phyloP scores from a whole-genome alignment of 2,113 vertebrate genomes.

The Jaculus jaculus region DNA sequence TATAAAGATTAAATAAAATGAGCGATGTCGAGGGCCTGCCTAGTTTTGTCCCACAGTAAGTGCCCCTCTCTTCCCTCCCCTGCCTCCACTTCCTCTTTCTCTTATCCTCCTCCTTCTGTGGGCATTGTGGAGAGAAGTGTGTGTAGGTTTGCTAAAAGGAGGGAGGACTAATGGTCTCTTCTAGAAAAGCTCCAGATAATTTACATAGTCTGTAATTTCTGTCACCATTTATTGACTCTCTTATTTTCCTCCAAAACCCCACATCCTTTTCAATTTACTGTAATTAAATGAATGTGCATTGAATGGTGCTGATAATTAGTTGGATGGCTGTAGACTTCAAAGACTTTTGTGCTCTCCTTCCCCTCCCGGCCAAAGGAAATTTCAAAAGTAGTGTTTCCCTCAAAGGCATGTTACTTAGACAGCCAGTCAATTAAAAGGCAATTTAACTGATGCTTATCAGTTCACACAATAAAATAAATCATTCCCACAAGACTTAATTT shows the following conservation, averaged over 20 bases:
- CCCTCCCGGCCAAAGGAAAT: constrained; percentile 51
- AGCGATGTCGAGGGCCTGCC: neutral
- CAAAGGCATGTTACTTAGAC: constrained; percentile 64
- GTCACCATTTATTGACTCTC: constrained; percentile 47
- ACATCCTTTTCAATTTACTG: constrained; percentile 64
- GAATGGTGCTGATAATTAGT: constrained; percentile 69
- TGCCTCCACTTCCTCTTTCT: neutral
- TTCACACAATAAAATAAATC: constrained; percentile 63
- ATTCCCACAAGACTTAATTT: constrained; percentile 50
- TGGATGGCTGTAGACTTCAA: constrained; percentile 73
- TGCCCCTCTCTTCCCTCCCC: fast-evolving
- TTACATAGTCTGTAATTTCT: constrained; percentile 30
- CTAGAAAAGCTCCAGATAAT: neutral
- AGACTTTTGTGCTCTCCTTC: constrained; percentile 1
- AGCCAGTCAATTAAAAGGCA: constrained; percentile 68
- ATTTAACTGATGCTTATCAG: constrained; percentile 60
- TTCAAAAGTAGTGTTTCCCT: constrained; percentile 70
- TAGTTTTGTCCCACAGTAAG: neutral
- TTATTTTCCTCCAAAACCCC: constrained; percentile 53
- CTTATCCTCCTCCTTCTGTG: neutral
- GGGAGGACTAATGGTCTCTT: neutral
- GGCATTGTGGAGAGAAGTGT: neutral
- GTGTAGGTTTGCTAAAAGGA: neutral
- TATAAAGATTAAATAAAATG: neutral
- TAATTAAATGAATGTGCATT: constrained; percentile 71